These are phyloP conservation scores for Pogona vitticeps DNA, from an alignment of 2,113 vertebrate species.

Conservation along the genomic window DNA sequence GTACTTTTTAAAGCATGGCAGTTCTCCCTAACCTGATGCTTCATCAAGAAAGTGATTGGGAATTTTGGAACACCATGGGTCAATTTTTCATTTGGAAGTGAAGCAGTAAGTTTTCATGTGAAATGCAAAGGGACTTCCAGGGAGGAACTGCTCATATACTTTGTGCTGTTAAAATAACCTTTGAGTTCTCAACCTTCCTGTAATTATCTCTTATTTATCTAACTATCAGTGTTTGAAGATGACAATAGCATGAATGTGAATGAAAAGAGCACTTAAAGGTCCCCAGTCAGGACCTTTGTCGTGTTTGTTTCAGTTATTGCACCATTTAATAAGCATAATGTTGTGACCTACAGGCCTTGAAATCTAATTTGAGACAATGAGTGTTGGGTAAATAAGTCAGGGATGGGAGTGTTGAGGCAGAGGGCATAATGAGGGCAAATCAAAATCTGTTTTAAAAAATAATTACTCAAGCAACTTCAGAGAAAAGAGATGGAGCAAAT, in stretches of 20 bases:
- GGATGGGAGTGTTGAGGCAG: slow-evolving; percentile 6
- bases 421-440: slow-evolving; percentile 22
- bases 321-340: slow-evolving; percentile 5
- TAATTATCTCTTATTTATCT: slow-evolving; percentile 25
- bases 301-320: background rate
- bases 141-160: background rate
- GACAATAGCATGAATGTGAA: slow-evolving; percentile 4
- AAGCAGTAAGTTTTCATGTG: background rate
- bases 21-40: too few species aligned
- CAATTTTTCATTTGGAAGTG: background rate
- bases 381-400: slow-evolving; percentile 23
- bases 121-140: background rate
- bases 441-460: slow-evolving; percentile 26
- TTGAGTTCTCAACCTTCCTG: slow-evolving; percentile 16
- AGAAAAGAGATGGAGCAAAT: background rate
- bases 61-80: background rate
- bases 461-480: background rate
- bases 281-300: background rate
- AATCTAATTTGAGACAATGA: slow-evolving; percentile 24
- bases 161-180: slow-evolving; percentile 28
- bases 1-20: too few species aligned
- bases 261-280: background rate
- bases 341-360: slow-evolving; percentile 12
- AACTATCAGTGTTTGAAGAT: slow-evolving; percentile 17
- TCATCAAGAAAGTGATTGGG: too few species aligned